Percentiles rank a stretch among this genome's conserved stretches.
Evolutionary conservation across 37 sponge, comb jelly and placozoan species (phyloP).

Genomic region (Halichondria panicea): DNA sequence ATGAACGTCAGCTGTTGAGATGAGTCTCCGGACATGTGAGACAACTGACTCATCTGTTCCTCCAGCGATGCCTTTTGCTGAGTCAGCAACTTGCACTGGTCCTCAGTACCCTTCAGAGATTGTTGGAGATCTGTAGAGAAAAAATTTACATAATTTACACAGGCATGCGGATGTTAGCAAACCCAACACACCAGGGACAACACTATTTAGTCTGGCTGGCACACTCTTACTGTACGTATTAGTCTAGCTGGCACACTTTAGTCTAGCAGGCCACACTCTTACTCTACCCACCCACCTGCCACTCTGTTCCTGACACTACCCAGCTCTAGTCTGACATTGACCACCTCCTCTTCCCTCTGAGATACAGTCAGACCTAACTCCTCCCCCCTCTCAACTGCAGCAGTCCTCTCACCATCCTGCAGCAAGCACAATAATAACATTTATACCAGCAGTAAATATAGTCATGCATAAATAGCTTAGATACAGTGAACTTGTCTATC

Average conservation of each 20-base stretch:
- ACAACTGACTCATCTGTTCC: conserved; percentile 24
- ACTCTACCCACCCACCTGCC: conserved; percentile 4
- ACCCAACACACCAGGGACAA: neutral
- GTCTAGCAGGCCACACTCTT: no score
- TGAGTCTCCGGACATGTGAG: conserved; percentile 41
- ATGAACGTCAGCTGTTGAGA: conserved; percentile 37
- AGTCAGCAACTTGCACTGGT: neutral
- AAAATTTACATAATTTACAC: neutral
- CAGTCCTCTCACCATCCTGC: no score
- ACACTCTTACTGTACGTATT: no score
- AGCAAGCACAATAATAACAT: no score
- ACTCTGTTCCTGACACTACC: no score
- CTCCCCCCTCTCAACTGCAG: no score
- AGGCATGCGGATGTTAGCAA: neutral
- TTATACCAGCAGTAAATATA: no score
- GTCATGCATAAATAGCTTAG: no score
- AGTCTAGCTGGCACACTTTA: no score
- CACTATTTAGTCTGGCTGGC: neutral
- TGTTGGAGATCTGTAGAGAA: conserved; percentile 11
- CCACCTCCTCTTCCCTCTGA: neutral
- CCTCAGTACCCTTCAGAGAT: conserved; percentile 2
- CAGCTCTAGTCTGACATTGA: neutral
- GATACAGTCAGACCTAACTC: no score
- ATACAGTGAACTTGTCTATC: no score
- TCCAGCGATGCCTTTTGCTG: conserved; percentile 29